Base-by-base conservation (phyloP, 2,888 invertebrate species). In the Tipula confusa region DNA sequence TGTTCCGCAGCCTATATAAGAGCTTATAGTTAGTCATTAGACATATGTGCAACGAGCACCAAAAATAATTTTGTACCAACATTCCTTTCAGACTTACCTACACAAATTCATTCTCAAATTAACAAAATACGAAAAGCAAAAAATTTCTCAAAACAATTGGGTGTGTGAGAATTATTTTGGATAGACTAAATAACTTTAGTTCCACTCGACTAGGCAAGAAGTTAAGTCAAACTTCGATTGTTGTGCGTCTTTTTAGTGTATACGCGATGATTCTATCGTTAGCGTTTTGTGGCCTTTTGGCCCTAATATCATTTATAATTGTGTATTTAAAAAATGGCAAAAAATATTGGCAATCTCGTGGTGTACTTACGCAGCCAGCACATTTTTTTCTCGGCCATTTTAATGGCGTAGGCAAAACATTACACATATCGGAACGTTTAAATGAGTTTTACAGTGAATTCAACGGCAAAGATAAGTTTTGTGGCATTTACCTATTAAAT, bases 401-500 rank as follows among this genome's bases (percentile, higher is more conserved):
- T 11, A 29, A 81, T 9, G 83, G 84, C 29, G 18, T 84, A 11
- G 83, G 84, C 7, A 13, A 31, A 29, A 79, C 48, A 18, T 4
- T 24, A 1, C 82, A 86, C 5, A 36, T 87, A 0, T 83, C 86
- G 13, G 85, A 87, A 1, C 86, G 87, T 0, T 85, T 88, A 11
- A 85, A 86, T 1, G 84, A 86, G 0, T 86, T 87, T 84, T 88
- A 88, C 82, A 82, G 85, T 38, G 86, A 87, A 84, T 87, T 86
- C 84, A 88, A 87, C 84, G 85, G 85, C 0, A 85, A 84, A 13
- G 86, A 86, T 7, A 86, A 86, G 0, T 29, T 82, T 83, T 87
- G 87, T 83, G 87, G 86, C 0, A 87, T 88, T 2, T 86, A 87
- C 83, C 88, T 87, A 64, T 85, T 88, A 7, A 86, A 87, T 0